phyloP scores from a whole-genome alignment of 2,888 invertebrate species.

The Blera fallax region DNA sequence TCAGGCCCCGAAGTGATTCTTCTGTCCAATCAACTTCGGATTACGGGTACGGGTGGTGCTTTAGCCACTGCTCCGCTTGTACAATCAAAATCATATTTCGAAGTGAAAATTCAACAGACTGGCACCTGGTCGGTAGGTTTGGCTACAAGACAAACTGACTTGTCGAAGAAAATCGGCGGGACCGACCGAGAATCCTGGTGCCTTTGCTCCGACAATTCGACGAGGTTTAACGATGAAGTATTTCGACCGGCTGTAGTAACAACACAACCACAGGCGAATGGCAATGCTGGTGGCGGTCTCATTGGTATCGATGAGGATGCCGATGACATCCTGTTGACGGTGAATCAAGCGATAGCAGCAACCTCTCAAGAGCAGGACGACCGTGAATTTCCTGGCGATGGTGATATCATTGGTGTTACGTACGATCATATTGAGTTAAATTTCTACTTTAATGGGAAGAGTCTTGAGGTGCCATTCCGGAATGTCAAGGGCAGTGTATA shows the following conservation, averaged over 20 bases:
- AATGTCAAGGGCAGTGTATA: conserved; percentile 95
- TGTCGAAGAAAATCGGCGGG: conserved; percentile 94
- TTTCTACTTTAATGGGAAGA: conserved; percentile 96
- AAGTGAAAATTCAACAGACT: conserved; percentile 97
- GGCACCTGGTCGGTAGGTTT: conserved; percentile 98
- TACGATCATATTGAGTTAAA: conserved; percentile 98
- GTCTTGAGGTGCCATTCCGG: conserved; percentile 91
- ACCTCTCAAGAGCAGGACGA: conserved; percentile 74
- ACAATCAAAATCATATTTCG: conserved; percentile 99
- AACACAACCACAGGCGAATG: conserved; percentile 62
- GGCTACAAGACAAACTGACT: conserved; percentile 92
- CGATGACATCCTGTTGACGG: conserved; percentile 78
- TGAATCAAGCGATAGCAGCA: conserved; percentile 74
- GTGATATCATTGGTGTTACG: conserved; percentile 95
- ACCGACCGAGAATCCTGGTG: conserved; percentile 96
- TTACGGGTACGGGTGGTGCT: conserved; percentile 93
- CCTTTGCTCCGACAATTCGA: conserved; percentile 93
- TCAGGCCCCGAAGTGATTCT: conserved; percentile 79
- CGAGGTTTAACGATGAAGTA: conserved; percentile 92
- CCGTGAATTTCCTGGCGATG: conserved; percentile 89
- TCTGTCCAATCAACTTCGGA: conserved; percentile 79
- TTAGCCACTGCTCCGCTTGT: conserved; percentile 96
- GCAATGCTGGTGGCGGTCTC: conserved; percentile 74
- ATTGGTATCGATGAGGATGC: conserved; percentile 81
- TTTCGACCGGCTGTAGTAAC: conserved; percentile 80